Conservation (phyloP, 2,888 invertebrate genomes). For the Melikaiella ostensackeni region DNA sequence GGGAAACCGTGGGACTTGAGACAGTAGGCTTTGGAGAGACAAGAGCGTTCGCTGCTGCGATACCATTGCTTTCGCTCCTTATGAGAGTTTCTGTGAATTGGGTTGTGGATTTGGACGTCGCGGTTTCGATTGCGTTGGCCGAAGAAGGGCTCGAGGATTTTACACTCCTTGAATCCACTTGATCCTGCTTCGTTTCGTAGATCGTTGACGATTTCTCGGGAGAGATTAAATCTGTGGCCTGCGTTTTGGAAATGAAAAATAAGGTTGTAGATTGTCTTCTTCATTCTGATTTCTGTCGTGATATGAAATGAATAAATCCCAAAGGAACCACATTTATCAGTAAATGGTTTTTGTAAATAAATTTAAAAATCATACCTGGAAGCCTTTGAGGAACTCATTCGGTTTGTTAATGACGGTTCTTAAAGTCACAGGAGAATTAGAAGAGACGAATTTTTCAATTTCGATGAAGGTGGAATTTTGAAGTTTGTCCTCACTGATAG, state of each 20-base stretch:
- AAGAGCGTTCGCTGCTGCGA: conserved; percentile 65
- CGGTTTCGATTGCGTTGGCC: conserved; percentile 49
- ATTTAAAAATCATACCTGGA: conserved; percentile 52
- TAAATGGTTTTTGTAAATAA: not conserved
- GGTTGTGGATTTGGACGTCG: conserved; percentile 57
- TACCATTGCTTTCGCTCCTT: conserved; percentile 67
- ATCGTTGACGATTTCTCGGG: conserved; percentile 57
- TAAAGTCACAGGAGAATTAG: conserved; percentile 45
- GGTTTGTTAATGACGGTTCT: conserved; percentile 53
- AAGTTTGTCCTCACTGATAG: conserved; percentile 71
- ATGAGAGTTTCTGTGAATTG: conserved; percentile 62
- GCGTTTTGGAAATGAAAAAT: conserved; percentile 15
- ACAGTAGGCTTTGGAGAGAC: conserved; percentile 67
- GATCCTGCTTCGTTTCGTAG: conserved; percentile 57
- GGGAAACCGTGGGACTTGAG: conserved; percentile 52
- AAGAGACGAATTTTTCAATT: conserved; percentile 61
- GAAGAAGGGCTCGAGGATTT: conserved; percentile 27
- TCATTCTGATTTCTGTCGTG: not conserved
- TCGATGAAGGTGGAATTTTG: conserved; percentile 73
- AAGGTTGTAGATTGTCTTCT: not conserved
- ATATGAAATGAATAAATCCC: not conserved
- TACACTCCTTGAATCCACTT: conserved; percentile 47
- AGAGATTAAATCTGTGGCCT: conserved; percentile 58
- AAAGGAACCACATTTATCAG: too few relatives aligned
- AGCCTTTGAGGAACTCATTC: conserved; percentile 63